Percentiles rank a stretch among this genome's conserved stretches.
phyloP scores from a whole-genome alignment of 2,888 invertebrate genomes.

The Liodrosophila aerea region DNA sequence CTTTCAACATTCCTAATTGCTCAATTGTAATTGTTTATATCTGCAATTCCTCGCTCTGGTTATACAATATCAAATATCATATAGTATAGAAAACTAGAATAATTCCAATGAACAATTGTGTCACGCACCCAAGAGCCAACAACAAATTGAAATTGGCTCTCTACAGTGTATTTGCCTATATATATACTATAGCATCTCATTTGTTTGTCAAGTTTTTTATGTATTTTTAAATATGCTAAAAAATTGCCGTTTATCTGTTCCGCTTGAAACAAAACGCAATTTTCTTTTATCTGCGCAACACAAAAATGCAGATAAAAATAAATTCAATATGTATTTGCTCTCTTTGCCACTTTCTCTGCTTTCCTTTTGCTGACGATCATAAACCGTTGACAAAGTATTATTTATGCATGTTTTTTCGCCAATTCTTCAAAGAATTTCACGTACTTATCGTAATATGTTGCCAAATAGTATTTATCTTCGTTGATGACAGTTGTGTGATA shows the following conservation, averaged over 20 bases:
- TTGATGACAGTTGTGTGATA: background rate
- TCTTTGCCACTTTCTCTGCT: slow-evolving; percentile 25
- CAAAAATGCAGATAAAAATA: slow-evolving; percentile 56
- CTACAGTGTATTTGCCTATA: background rate
- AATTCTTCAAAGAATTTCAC: slow-evolving; percentile 2
- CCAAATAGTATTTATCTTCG: background rate
- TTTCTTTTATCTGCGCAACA: slow-evolving; percentile 64
- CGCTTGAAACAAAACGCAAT: slow-evolving; percentile 49
- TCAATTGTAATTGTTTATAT: slow-evolving; percentile 23
- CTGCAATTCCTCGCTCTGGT: slow-evolving; percentile 1
- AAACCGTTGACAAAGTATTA: slow-evolving; percentile 38
- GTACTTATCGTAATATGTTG: background rate
- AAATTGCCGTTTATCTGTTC: slow-evolving; percentile 44
- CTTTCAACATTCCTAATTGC: slow-evolving; percentile 19
- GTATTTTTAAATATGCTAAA: slow-evolving; percentile 47
- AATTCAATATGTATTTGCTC: slow-evolving; percentile 38
- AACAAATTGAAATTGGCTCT: slow-evolving; percentile 13
- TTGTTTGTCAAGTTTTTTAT: slow-evolving; percentile 44
- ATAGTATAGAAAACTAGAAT: too few relatives aligned
- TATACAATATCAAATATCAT: slow-evolving; percentile 5
- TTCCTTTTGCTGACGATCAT: slow-evolving; percentile 20
- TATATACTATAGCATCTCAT: background rate
- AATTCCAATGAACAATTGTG: slow-evolving; percentile 16
- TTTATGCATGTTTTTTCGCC: slow-evolving; percentile 17
- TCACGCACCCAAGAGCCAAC: slow-evolving; percentile 6